Percentiles rank a stretch among this genome's conserved stretches.
phyloP scores from a whole-genome alignment of 2,888 invertebrate species.

The Ophion costatus region DNA sequence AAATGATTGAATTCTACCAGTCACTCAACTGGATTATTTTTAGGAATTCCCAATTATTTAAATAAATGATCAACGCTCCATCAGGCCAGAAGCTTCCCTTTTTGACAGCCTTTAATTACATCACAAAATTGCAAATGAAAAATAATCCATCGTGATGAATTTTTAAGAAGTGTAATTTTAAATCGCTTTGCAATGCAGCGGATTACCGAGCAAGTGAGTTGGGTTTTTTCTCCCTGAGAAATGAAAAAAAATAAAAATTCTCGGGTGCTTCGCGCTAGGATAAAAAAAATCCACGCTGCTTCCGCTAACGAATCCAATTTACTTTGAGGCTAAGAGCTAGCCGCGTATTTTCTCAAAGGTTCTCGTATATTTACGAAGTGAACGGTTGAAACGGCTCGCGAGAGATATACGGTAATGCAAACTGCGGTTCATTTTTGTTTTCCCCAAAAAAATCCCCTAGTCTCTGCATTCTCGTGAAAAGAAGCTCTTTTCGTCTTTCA shows the following conservation, averaged over 20 bases:
- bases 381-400: conserved; percentile 25
- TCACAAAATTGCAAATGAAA: too few relatives aligned
- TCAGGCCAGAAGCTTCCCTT: too few relatives aligned
- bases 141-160: too few relatives aligned
- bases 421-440: not conserved
- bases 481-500: not conserved
- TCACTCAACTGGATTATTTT: too few relatives aligned
- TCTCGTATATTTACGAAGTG: conserved; percentile 28
- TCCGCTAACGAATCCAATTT: conserved; percentile 71
- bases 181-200: conserved; percentile 38
- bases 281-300: conserved; percentile 44
- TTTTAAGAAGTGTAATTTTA: not conserved
- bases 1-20: too few relatives aligned
- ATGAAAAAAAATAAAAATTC: conserved; percentile 7
- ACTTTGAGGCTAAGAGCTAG: conserved; percentile 59
- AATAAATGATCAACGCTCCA: too few relatives aligned
- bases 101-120: too few relatives aligned
- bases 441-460: not conserved
- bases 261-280: conserved; percentile 13
- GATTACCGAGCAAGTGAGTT: conserved; percentile 23
- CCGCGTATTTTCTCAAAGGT: conserved; percentile 62
- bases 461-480: not conserved
- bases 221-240: conserved; percentile 27
- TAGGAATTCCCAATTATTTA: too few relatives aligned
- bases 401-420: not conserved